These are phyloP conservation scores for Cervus canadensis DNA, from an alignment of 2,113 vertebrate genomes.

Conservation along the genomic window DNA sequence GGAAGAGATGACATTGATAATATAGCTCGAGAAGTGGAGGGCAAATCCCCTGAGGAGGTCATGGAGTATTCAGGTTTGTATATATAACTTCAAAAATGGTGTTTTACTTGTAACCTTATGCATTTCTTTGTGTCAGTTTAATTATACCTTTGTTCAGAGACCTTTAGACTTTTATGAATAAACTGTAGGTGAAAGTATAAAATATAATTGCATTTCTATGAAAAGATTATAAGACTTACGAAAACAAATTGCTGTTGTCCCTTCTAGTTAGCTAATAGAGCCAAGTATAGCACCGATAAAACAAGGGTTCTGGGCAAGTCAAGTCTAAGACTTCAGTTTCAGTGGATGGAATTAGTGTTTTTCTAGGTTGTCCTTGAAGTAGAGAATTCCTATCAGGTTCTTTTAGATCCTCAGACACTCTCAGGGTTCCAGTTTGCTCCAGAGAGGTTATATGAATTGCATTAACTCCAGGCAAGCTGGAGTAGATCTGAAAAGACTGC, in stretches of 20 bases:
- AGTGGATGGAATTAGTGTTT: not conserved
- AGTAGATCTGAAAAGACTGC: constrained; percentile 11
- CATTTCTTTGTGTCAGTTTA: not conserved
- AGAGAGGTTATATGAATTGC: not conserved
- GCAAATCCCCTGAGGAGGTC: constrained; percentile 91
- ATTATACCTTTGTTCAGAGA: constrained; percentile 1
- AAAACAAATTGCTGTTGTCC: not conserved
- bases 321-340: not conserved
- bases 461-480: not conserved
- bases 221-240: not conserved
- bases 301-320: not conserved
- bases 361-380: constrained; percentile 21
- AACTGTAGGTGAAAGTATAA: not conserved
- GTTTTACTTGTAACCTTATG: constrained; percentile 9
- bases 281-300: not conserved
- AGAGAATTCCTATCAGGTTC: not conserved
- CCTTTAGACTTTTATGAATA: not conserved
- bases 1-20: constrained; percentile 92
- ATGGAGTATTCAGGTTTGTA: constrained; percentile 91
- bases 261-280: not conserved
- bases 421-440: not conserved
- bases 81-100: not conserved
- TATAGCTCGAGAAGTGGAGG: constrained; percentile 91
- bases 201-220: not conserved
- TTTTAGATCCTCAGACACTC: not conserved